Percentiles rank a stretch among this genome's conserved stretches.
phyloP scores from a whole-genome alignment of 2,797 vertebrate species.

The Pseudotriccus pelzelni region DNA sequence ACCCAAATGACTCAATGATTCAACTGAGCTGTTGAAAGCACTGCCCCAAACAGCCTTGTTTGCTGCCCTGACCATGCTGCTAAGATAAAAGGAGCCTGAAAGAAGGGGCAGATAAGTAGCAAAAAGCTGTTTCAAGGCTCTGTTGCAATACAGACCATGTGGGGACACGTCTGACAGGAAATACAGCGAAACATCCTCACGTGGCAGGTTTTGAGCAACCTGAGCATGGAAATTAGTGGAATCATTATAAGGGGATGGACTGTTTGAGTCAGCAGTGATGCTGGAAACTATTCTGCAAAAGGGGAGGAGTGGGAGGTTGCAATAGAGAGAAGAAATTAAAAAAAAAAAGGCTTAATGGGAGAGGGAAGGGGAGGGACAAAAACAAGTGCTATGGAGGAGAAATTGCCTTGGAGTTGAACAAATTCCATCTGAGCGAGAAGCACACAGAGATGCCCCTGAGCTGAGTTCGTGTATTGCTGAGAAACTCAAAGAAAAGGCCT shows the following conservation, averaged over 20 bases:
- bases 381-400: not conserved
- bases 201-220: not conserved
- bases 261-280: not conserved
- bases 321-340: not conserved
- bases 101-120: not conserved
- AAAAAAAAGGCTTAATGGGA: not conserved
- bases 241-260: not conserved
- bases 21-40: not conserved
- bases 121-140: not conserved
- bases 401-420: not conserved
- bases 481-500: not conserved
- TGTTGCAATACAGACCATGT: fast-evolving
- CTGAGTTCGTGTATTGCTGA: not conserved
- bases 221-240: not conserved
- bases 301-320: not conserved
- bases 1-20: not conserved
- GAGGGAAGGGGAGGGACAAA: not conserved
- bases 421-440: not conserved
- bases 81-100: not conserved
- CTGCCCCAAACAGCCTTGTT: not conserved
- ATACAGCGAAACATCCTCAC: fast-evolving
- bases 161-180: not conserved
- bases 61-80: not conserved
- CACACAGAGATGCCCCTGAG: not conserved
- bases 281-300: not conserved